Evolutionary conservation across 2,113 vertebrate species (phyloP), one percentile per base, ranked within the genome.

Genomic region (Trachemys scripta): DNA sequence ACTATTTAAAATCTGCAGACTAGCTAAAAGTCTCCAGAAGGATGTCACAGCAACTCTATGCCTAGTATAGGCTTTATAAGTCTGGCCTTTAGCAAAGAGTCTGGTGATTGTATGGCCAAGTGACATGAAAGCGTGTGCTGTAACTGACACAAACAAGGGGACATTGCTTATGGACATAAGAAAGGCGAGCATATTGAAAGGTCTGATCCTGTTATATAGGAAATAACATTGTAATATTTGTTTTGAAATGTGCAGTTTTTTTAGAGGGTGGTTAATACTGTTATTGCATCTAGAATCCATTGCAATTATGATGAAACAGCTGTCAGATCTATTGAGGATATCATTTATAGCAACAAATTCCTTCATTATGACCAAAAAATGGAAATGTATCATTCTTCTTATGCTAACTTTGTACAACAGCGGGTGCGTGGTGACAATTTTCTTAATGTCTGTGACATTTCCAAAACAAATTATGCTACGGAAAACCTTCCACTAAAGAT

Each of bases 331-430:
- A 94, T 94, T 98, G 93, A 94, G 95, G 88, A 17, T 89, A 95
- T 96, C 98, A 97, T 97, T 97, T 97, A 96, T 92, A 84, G 97
- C 96, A 96, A 90, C 97, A 96, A 91, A 98, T 96, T 96, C 90
- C 97, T 98, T 97, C 97, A 94, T 95, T 96, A 96, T 97, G 98
- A 98, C 98, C 98, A 97, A 96, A 96, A 93, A 98, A 98, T 98
- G 97, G 96, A 98, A 98, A 98, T 96, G 95, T 82, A 97, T 98
- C 98, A 78, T 97, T 98, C 97, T 98, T 97, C 96, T 95, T 93
- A 69, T 89, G 93, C 97, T 97, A 93, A 96, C 97, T 98, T 98
- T 87, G 84, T 96, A 94, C 98, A 97, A 98, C 98, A 98, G 97
- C 98, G 97, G 96, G 96, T 97, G 94, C 89, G 19, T 98, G 97